Evolutionary conservation across 2,797 vertebrate genomes (phyloP), one percentile per base, ranked within the genome.

Genomic region (Catostomus latipinnis): DNA sequence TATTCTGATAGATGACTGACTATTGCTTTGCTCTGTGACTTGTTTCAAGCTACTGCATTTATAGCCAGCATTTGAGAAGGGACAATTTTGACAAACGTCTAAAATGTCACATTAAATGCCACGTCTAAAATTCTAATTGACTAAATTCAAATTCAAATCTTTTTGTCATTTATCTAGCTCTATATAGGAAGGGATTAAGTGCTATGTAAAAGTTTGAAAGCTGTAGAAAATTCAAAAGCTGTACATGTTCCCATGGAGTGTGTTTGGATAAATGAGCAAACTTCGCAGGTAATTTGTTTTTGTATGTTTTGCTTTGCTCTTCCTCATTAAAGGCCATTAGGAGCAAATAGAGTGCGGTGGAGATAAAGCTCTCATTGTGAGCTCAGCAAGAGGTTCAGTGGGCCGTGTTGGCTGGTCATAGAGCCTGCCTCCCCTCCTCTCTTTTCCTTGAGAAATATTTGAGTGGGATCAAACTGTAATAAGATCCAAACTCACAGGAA

Each of bases 381-480:
- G 88, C 70, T 57, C 61, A 88, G 86, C 88, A 83, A 34, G 90
- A 85, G 90, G 88, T 91, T 90, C 89, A 86, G 87, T 65, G 89
- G 90, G 91, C 91, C 81, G 87, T 92, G 90, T 89, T 89, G 85
- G 49, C 76, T 88, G 88, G 87, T 90, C 89, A 84, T 88, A 90
- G 90, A 88, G 87, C 86, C 68, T 84, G 86, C 87, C 92, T 92
- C 90, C 90, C 90, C 89, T 91, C 86, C 89, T 91, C 92, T 93
- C 91, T 93, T 94, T 94, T 93, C 92, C 93, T 93, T 93, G 87
- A 91, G 91, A 94, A 95, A 94, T 94, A 93, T 94, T 94, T 94
- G 93, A 94, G 93, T 92, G 92, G 94, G 93, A 93, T 94, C 92
- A 94, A 93, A 94, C 89, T 90, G 93, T 94, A 95, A 95, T 93